Evolutionary conservation across 2,797 vertebrate species (phyloP), one percentile per base, ranked within the genome.

Genomic region (Arnoldichthys spilopterus): DNA sequence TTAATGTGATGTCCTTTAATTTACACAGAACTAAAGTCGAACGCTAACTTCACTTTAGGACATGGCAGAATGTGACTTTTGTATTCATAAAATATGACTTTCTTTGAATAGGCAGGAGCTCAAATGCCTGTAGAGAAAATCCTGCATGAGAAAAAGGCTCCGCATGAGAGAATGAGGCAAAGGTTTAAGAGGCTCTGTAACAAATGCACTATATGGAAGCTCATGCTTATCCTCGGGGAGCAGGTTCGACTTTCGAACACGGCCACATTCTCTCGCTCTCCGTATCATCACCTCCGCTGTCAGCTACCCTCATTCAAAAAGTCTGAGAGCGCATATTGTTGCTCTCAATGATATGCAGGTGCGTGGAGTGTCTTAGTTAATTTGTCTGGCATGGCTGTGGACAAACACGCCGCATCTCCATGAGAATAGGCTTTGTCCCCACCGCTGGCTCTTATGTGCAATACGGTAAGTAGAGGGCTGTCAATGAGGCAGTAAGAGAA

Each of bases 281-380:
- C 12, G 12, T 51, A 43, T 73, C 67, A 51, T 54, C 32, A 69
- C 66, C 51, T 49, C 8, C 5, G 30, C 22, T 71, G 62, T 63
- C 26, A 51, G 54, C 49, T 76, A 45, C 30, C 56, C 26, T 49
- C 40, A 54, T 67, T 54, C 37, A 67, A 45, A 74, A 70, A 16
- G 63, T 7, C 28, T 70, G 20, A 64, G 59, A 69, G 47, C 8
- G 20, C 4, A 32, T 12, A 28, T 26, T 77, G 56, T 67, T 28
- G n/a, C 32, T 43, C 1, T 69, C 74, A 74, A 61, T 71, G 72
- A 68, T 59, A 37, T 75, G 45, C 72, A 81, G 72, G 67, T 78
- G 53, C 13, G 47, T 58, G 24, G 40, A 68, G 45, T 76, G 47
- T n/a, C 53, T 67, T 59, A 22, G 32, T 32, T 43, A 43, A 78